Conservation (phyloP, 2,888 invertebrate species). For the Pediacus dermestoides region DNA sequence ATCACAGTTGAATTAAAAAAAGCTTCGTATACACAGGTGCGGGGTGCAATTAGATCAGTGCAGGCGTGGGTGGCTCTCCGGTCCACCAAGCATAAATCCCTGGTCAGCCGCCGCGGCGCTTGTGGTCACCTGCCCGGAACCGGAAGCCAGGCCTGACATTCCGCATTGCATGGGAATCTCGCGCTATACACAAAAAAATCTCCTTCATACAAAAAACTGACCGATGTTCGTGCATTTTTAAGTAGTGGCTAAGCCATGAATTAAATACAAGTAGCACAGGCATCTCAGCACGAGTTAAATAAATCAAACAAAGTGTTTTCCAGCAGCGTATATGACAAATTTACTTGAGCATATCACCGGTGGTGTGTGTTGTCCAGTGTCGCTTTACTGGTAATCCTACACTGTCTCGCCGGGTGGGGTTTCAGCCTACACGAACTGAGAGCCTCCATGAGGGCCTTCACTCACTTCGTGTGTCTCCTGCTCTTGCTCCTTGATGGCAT, state of each 20-base stretch:
- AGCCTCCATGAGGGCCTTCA: constrained; percentile 29
- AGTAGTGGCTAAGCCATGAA: constrained; percentile 11
- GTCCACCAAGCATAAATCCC: constrained; percentile 49
- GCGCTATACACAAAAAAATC: too few relatives aligned
- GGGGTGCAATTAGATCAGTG: constrained; percentile 21
- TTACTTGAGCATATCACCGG: constrained; percentile 47
- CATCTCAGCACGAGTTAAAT: constrained; percentile 31
- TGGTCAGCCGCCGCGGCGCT: constrained; percentile 36
- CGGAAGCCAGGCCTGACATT: constrained; percentile 47
- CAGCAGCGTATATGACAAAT: constrained; percentile 43
- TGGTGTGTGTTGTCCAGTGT: constrained; percentile 34
- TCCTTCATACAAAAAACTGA: constrained; percentile 12
- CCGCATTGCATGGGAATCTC: constrained; percentile 44
- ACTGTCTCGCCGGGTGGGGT: constrained; percentile 40
- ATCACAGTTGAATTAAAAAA: constrained; percentile 1
- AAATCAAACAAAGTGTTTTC: constrained; percentile 36
- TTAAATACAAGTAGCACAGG: constrained; percentile 26
- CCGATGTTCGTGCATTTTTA: constrained; percentile 10
- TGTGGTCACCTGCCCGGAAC: constrained; percentile 50
- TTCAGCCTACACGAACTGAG: constrained; percentile 32
- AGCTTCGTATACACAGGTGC: background rate
- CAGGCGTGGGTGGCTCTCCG: constrained; percentile 44
- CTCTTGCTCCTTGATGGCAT: constrained; percentile 1
- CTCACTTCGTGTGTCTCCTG: constrained; percentile 1
- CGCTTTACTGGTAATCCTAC: constrained; percentile 43